phyloP scores from a whole-genome alignment of 2,797 vertebrate genomes.

The Apogon hyalosoma region DNA sequence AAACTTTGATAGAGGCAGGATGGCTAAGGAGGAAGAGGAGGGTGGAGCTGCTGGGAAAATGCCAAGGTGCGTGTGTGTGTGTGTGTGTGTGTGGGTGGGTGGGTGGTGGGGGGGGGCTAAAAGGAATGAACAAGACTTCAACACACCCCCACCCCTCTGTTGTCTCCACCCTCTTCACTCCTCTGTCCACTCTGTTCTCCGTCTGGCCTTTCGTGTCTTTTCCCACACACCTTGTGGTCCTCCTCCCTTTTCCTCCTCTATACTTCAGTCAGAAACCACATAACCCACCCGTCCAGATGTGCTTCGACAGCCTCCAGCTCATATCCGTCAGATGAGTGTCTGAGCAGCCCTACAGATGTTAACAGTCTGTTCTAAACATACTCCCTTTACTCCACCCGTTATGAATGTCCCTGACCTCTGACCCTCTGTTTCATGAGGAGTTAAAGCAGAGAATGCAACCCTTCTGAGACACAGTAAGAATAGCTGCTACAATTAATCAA shows the following conservation, averaged over 20 bases:
- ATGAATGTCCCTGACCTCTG: background rate
- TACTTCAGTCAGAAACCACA: constrained; percentile 25
- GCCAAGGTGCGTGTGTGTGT: no score
- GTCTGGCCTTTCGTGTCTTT: background rate
- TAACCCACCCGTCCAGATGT: constrained; percentile 53
- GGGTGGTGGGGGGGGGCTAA: background rate
- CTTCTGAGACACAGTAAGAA: no score
- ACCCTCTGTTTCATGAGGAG: background rate
- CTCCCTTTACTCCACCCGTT: background rate
- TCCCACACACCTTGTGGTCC: constrained; percentile 1
- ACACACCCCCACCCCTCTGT: constrained; percentile 13
- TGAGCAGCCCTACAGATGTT: constrained; percentile 31
- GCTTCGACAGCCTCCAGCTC: constrained; percentile 7
- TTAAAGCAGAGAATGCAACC: no score
- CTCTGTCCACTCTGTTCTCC: constrained; percentile 2
- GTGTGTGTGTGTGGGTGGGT: no score
- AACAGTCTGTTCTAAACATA: background rate
- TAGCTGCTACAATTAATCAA: no score
- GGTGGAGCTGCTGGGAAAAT: constrained; percentile 19
- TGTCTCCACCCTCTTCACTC: background rate
- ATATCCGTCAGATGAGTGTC: constrained; percentile 18
- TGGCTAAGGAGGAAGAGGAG: constrained; percentile 24
- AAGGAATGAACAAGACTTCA: background rate
- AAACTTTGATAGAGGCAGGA: constrained; percentile 45
- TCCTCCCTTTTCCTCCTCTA: background rate